A percentile compares a stretch with the other conserved stretches of the same genome.
phyloP scores from a whole-genome alignment of 2,797 vertebrate species.

The Sylvia borin region DNA sequence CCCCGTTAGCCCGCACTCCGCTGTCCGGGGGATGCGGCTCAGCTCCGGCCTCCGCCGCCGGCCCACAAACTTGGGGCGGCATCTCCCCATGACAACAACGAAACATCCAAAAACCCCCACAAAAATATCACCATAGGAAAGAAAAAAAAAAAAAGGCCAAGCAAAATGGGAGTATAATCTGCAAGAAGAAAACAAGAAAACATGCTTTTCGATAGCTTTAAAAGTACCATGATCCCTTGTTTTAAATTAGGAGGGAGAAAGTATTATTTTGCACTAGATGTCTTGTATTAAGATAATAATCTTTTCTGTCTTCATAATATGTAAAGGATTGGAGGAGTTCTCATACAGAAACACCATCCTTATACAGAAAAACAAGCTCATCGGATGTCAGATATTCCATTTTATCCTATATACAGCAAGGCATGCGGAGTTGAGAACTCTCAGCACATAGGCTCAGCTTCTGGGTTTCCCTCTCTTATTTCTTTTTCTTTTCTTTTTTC shows the following conservation, averaged over 20 bases:
- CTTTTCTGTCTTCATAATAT: not conserved
- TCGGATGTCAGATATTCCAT: conserved; percentile 6
- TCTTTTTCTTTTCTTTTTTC: not conserved
- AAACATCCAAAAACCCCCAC: fast-evolving
- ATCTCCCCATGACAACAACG: not conserved
- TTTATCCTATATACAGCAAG: not conserved
- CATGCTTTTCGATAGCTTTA: not conserved
- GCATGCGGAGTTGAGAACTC: not conserved
- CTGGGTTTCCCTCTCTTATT: not conserved
- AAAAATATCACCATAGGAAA: not conserved
- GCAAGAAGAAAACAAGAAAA: not conserved
- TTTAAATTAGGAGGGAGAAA: not conserved
- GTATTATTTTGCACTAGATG: not conserved
- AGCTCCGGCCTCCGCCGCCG: not conserved
- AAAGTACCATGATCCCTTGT: not conserved
- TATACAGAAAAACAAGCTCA: not conserved
- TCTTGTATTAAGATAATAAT: not conserved
- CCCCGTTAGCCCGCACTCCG: fast-evolving
- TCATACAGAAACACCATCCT: not conserved
- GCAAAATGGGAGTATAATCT: not conserved
- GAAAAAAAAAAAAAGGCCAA: too few relatives aligned
- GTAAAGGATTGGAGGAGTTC: not conserved
- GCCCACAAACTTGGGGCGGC: not conserved
- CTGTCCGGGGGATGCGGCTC: not conserved
- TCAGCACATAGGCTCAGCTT: not conserved